Base-by-base conservation (phyloP, 2,888 invertebrate species). In the Agrotis segetum region DNA sequence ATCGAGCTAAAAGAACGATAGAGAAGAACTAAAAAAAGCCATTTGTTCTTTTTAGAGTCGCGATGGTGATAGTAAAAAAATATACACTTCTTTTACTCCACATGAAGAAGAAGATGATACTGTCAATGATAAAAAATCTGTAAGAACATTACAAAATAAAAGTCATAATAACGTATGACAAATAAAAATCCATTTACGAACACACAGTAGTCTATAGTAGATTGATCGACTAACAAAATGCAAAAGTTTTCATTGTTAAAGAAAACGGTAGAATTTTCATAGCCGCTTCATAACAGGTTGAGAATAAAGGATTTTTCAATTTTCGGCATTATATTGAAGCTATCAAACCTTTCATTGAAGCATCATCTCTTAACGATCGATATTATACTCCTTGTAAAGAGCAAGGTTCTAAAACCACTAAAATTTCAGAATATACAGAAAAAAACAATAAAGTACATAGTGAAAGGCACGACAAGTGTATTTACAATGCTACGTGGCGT, bases 401-500 rank as follows among this genome's bases (percentile, higher is more conserved):
- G 4, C 6, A 24, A 60, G 11, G 0, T 46, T 55, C 19, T 56
- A 49, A 68, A 68, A 62, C 50, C 47, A 0, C 17, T 1, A 62
- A 55, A 29, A 65, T 17, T 66, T 68, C 65, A 71, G 71, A 55
- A 11, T 56, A 13, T 34, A 46, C 6, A 50, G 14, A 55, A 24
- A 44, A 74, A 79, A 63, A 71, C 2, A 47, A 66, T 24, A 59
- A 56, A 69, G 19, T 62, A 67, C 34, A 34, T 64, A 60, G 83
- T 81, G 83, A 67, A 82, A 84, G 87, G 85, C 85, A 83, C 81
- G 79, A 72, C 70, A 75, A 88, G 93, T 94, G 94, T 95, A 95
- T 95, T 87, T 95, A 95, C 94, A 95, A 79, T 89, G 91, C 90
- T 91, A 87, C 85, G 82, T 74, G 79, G 86, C 91, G 94, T 93